Base-by-base conservation (phyloP, 2,113 vertebrate species). In the Cryptomyrus ogoouensis region DNA sequence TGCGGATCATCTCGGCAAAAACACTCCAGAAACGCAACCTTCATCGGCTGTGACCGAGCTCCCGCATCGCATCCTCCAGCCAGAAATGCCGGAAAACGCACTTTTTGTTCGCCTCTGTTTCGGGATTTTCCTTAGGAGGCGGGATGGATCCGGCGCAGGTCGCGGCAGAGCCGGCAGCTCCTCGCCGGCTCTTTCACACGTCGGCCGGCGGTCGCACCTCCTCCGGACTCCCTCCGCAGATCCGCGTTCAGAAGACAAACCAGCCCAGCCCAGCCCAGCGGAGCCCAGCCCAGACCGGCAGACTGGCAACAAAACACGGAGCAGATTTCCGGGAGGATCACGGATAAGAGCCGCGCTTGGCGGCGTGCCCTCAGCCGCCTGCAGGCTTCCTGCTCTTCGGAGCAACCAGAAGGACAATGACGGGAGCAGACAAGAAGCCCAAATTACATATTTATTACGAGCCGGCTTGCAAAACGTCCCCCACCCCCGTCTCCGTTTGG, bases 291-390 rank as follows among this genome's bases (percentile, higher is more conserved):
- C 47, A 3, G 87, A 17, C 87, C 58, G 10, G 27, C 12, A 66
- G 47, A 56, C 44, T 27, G 83, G n/a, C 2, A 44, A 39, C 10
- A 94, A 95, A 93, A 93, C 89, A 47, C 86, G 95, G 93, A 91
- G 31, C 92, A 91, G 93, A 94, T 44, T 46, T 6, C 0, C 39
- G 83, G 70, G 66, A 52, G 47, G 85, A 52, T 50, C 85, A 13
- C 27, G 85, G 85, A 56, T 2, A 49, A 87, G 21, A 44, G 46
- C 42, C 3, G 19, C 31, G 88, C 35, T 53, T 35, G 35, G 35
- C 70, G 13, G 47, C 3, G 17, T 44, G 31, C 56, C 53, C 27
- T 35, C 27, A 70, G 9, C 27, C n/a, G n/a, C n/a, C 62, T 31
- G n/a, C 46, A 8, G 47, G 49, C 24, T 52, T 86, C 85, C 49